Percentiles rank a stretch among this genome's conserved stretches.
phyloP scores from a whole-genome alignment of 1,140 invertebrate species.

The Atta cephalotes region DNA sequence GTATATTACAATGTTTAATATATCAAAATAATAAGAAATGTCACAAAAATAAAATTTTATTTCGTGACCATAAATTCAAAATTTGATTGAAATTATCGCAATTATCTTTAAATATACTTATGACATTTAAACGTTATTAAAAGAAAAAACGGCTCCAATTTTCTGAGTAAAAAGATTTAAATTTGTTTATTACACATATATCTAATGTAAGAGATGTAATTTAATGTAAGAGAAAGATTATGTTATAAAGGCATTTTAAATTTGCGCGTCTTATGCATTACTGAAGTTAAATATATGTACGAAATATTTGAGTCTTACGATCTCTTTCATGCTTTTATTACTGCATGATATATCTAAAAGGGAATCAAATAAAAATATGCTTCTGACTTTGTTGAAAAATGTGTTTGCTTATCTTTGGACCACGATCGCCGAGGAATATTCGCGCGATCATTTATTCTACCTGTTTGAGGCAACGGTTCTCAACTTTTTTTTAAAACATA shows the following conservation, averaged over 20 bases:
- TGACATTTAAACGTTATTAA: neutral
- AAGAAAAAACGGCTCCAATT: neutral
- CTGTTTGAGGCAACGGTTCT: slow-evolving; percentile 48
- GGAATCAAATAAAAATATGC: slow-evolving; percentile 47
- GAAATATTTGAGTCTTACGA: slow-evolving; percentile 14
- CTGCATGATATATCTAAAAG: slow-evolving; percentile 41
- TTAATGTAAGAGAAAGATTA: neutral
- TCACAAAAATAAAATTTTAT: neutral
- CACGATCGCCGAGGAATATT: slow-evolving; percentile 43
- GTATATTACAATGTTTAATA: neutral
- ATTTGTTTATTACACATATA: neutral
- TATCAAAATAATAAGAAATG: neutral
- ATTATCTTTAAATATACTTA: neutral
- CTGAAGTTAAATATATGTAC: neutral
- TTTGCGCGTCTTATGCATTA: slow-evolving; percentile 24
- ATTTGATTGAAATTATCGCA: neutral
- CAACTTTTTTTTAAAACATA: slow-evolving; percentile 47
- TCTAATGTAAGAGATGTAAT: neutral
- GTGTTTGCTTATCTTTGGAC: slow-evolving; percentile 48
- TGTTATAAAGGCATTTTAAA: neutral
- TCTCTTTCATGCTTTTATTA: slow-evolving; percentile 26
- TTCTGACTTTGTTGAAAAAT: slow-evolving; percentile 57
- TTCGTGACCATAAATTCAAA: neutral
- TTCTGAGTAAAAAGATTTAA: neutral
- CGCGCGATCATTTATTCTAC: slow-evolving; percentile 51